A percentile compares a stretch with the other conserved stretches of the same genome.
phyloP scores from a whole-genome alignment of 2,113 vertebrate genomes.

The Hyperoodon ampullatus region DNA sequence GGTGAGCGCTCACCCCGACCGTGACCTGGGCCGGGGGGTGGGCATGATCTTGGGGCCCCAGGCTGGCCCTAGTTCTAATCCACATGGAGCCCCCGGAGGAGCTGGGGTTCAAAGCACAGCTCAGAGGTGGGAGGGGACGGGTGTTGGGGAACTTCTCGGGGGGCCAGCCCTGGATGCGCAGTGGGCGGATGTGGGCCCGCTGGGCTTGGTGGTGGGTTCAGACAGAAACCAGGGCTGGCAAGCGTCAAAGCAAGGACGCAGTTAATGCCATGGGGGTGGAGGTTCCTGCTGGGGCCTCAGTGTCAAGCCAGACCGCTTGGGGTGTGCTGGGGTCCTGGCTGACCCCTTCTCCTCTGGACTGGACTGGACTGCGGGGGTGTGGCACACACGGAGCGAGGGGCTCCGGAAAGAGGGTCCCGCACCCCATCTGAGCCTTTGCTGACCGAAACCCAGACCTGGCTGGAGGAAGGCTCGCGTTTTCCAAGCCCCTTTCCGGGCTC shows the following conservation, averaged over 20 bases:
- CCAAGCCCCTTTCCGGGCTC: not conserved
- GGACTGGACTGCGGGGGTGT: not conserved
- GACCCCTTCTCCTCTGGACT: not conserved
- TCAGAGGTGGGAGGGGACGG: not conserved
- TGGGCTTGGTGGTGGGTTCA: not conserved
- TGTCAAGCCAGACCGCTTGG: rapidly evolving
- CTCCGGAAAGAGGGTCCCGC: not conserved
- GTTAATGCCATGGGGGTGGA: no score
- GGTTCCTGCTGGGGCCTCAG: not conserved
- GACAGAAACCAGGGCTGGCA: not conserved
- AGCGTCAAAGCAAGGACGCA: not conserved
- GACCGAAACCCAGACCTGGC: not conserved
- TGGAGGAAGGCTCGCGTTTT: rapidly evolving
- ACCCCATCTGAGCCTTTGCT: not conserved
- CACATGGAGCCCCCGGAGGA: rapidly evolving
- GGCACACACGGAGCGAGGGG: not conserved
- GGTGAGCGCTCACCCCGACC: conserved; percentile 86
- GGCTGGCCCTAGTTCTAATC: rapidly evolving
- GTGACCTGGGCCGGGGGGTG: not conserved
- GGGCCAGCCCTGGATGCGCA: not conserved
- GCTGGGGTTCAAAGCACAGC: not conserved
- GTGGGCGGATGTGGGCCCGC: not conserved
- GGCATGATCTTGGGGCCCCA: not conserved
- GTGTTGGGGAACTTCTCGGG: rapidly evolving
- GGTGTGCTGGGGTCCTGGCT: not conserved